These are phyloP conservation scores for Setophaga petechia DNA, from an alignment of 2,113 vertebrate species.

Conservation along the genomic window DNA sequence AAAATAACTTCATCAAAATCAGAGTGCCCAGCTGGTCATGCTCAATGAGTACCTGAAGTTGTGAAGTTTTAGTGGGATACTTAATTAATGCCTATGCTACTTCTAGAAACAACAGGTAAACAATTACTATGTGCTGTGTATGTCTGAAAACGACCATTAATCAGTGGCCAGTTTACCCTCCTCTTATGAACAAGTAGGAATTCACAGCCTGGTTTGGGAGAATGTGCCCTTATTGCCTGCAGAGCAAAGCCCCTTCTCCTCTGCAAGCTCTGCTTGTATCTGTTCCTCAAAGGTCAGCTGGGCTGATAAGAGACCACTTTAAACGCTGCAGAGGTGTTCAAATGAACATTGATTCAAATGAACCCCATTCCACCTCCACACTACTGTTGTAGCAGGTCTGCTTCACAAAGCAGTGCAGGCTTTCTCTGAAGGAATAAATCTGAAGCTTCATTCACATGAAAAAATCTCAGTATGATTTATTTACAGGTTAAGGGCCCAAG, in stretches of 20 bases:
- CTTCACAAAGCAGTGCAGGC: neutral
- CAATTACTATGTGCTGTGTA: neutral
- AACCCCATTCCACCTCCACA: neutral
- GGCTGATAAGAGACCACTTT: neutral
- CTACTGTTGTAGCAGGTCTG: neutral
- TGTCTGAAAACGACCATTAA: neutral
- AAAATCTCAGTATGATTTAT: slow-evolving; percentile 48
- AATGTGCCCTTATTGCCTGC: neutral
- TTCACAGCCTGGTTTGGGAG: neutral
- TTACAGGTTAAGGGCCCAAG: slow-evolving; percentile 46
- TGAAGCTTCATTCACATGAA: slow-evolving; percentile 15
- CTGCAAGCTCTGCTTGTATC: neutral
- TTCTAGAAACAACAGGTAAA: neutral
- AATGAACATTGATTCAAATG: neutral
- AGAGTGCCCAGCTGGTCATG: neutral
- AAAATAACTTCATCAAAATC: neutral
- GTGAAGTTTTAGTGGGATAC: neutral
- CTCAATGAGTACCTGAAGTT: neutral
- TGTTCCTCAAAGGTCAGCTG: neutral
- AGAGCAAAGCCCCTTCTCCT: neutral
- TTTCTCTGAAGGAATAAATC: slow-evolving; percentile 27
- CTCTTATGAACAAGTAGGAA: neutral
- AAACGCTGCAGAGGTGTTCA: neutral
- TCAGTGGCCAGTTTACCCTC: neutral
- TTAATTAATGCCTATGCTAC: neutral